These are phyloP conservation scores for Leptinotarsa texana DNA, from an alignment of 1,140 invertebrate genomes.

Conservation along the genomic window DNA sequence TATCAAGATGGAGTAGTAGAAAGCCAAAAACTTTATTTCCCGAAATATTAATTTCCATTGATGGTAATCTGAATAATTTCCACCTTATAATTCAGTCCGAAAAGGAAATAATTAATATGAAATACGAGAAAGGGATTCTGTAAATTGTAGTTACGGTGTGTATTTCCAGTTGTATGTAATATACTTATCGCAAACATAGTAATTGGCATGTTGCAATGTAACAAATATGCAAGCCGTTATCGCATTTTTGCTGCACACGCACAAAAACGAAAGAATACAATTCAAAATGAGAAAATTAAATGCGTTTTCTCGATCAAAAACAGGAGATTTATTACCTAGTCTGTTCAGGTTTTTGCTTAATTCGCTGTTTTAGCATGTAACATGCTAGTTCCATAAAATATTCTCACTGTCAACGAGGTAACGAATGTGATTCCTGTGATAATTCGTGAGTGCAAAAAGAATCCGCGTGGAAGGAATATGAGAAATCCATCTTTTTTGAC, in stretches of 20 bases:
- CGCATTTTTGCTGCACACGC: conserved; percentile 20
- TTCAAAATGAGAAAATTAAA: conserved; percentile 14
- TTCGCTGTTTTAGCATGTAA: conserved; percentile 32
- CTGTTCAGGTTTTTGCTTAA: conserved; percentile 31
- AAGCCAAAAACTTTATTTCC: too few relatives aligned
- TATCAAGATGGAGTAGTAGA: too few relatives aligned
- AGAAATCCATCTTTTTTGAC: conserved; percentile 10
- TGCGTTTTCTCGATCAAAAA: conserved; percentile 32
- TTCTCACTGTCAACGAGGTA: conserved; percentile 34
- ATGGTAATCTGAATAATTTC: too few relatives aligned
- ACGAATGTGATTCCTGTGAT: conserved; percentile 35
- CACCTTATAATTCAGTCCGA: too few relatives aligned
- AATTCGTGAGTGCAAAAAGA: conserved; percentile 1
- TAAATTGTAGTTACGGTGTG: neutral
- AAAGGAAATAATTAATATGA: too few relatives aligned
- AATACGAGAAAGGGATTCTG: neutral
- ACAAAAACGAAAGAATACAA: conserved; percentile 20
- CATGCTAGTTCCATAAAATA: conserved; percentile 35
- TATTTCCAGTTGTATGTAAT: conserved; percentile 11
- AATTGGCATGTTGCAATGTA: conserved; percentile 24
- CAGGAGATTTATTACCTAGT: conserved; percentile 29
- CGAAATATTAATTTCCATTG: too few relatives aligned
- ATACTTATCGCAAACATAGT: conserved; percentile 15
- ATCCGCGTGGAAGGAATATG: neutral
- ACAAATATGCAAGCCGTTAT: conserved; percentile 21